Percentiles rank a stretch among this genome's conserved stretches.
phyloP scores from a whole-genome alignment of 1,140 invertebrate genomes.

The Drosophila azteca region DNA sequence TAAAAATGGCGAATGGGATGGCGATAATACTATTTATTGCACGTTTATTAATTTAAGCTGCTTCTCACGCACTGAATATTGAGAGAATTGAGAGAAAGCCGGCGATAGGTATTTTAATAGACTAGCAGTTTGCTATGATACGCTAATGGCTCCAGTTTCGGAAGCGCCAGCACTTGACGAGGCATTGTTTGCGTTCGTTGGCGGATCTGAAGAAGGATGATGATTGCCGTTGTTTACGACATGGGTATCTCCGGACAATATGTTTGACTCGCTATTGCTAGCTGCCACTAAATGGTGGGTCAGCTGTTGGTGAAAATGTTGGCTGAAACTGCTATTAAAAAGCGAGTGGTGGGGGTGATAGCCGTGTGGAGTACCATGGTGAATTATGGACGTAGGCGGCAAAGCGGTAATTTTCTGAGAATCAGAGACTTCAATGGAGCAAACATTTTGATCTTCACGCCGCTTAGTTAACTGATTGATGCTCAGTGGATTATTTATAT shows the following conservation, averaged over 20 bases:
- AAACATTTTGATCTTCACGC: constrained; percentile 49
- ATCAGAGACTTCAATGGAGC: constrained; percentile 12
- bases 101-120: neutral
- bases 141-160: constrained; percentile 77
- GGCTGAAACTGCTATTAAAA: constrained; percentile 58
- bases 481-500: constrained; percentile 95
- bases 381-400: constrained; percentile 22
- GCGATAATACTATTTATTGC: constrained; percentile 45
- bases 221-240: constrained; percentile 40
- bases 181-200: constrained; percentile 26
- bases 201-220: constrained; percentile 40
- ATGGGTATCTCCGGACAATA: constrained; percentile 30
- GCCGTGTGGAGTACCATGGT: constrained; percentile 27
- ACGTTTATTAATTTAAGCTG: constrained; percentile 21
- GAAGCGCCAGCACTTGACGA: constrained; percentile 42
- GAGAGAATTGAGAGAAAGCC: neutral
- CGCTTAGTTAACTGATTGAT: constrained; percentile 92
- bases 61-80: constrained; percentile 5
- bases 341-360: constrained; percentile 49
- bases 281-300: constrained; percentile 49
- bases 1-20: constrained; percentile 38
- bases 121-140: constrained; percentile 63
- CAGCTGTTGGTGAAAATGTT: constrained; percentile 74
- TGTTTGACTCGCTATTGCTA: constrained; percentile 8
- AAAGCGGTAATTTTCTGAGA: constrained; percentile 12